Base-by-base conservation (phyloP, 2,888 invertebrate species). In the Copidosoma aretas region DNA sequence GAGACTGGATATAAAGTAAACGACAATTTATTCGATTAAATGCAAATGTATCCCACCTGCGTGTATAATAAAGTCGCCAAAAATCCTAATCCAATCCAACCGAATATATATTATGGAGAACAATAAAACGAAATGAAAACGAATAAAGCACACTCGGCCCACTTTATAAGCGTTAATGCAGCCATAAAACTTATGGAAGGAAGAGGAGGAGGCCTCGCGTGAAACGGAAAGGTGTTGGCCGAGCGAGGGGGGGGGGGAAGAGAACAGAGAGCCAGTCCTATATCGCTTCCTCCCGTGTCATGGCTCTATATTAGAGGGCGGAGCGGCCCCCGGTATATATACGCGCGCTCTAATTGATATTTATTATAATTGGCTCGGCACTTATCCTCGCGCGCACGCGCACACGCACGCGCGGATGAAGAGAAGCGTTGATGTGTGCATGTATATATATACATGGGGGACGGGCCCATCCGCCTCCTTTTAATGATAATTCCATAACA, bases 341-440 rank as follows among this genome's bases (percentile, higher is more conserved):
- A 51, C 52, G 53, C 19, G 73, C 78, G 78, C 78, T 79, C 82
- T 82, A 82, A 82, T 82, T 82, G 81, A 79, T 82, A 82, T 82
- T 82, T 82, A 82, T 82, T 82, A 82, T 82, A 81, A 82, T 82
- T 82, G 81, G 81, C 79, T 78, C 77, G 76, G 76, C 78, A 77
- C 78, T 79, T 80, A 78, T 79, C 77, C 76, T 73, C 58, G 61
- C 57, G 53, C 41, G 41, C 41, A 14, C 41, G 41, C 8, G 41
- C 8, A 14, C 8, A 14, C 8, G 41, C n/a, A n/a, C n/a, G n/a
- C n/a, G 54, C 62, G 57, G 62, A 75, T 73, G 73, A 73, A 71
- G 73, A 73, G 72, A 60, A 57, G 67, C 61, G 52, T 32, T 59
- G 67, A 65, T 61, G 62, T 71, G 67, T 72, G 69, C 64, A 70